Evolutionary conservation across 2,797 vertebrate genomes (phyloP).

Genomic region (Spinus pinus): DNA sequence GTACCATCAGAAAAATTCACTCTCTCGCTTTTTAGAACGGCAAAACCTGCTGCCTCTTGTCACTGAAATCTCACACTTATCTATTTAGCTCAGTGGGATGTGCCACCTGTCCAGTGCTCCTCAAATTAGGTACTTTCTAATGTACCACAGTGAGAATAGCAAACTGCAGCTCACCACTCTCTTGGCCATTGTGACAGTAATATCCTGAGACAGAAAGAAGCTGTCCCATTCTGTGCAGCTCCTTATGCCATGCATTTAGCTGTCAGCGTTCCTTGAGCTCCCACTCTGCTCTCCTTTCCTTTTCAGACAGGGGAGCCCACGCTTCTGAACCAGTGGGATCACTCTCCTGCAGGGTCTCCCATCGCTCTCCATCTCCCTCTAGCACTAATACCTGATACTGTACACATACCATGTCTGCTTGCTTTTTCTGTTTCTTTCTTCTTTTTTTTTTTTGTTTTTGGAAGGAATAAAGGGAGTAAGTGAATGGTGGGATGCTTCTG

Average conservation of each 20-base stretch:
- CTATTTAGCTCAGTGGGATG: neutral
- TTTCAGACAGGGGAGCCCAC: neutral
- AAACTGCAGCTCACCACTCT: neutral
- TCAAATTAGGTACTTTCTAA: neutral
- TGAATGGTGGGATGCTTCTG: neutral
- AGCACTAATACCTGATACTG: neutral
- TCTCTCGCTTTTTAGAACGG: neutral
- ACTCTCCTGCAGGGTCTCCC: conserved; percentile 3
- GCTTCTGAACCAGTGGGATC: neutral
- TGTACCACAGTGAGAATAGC: neutral
- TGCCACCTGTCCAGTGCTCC: conserved; percentile 3
- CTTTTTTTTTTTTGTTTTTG: neutral
- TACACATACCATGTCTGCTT: neutral
- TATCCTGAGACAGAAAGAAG: conserved; percentile 3
- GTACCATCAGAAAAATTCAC: neutral
- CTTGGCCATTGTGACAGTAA: neutral
- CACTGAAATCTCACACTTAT: conserved; percentile 15
- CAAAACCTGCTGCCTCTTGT: conserved; percentile 27
- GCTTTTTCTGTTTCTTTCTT: neutral
- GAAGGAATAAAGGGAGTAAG: neutral
- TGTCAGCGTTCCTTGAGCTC: neutral
- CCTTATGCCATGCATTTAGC: neutral
- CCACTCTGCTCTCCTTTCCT: neutral
- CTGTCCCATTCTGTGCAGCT: neutral
- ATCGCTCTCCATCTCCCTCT: conserved; percentile 7